These are phyloP conservation scores for Drosophila neocordata DNA, from an alignment of 1,140 invertebrate species.

Conservation along the genomic window DNA sequence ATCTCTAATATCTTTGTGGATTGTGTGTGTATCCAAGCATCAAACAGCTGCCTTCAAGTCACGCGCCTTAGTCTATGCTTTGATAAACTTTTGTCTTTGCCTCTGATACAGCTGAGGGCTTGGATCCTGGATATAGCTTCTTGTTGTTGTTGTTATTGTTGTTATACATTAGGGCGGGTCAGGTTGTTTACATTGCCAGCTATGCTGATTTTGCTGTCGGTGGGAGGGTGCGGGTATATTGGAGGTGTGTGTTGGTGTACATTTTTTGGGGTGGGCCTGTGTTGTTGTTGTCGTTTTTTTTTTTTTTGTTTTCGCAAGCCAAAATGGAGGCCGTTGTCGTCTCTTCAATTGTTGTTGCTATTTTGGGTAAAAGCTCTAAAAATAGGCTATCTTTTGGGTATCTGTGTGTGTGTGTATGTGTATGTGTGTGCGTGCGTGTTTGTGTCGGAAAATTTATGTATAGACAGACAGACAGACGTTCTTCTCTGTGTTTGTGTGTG, in stretches of 20 bases:
- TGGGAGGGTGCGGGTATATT: neutral
- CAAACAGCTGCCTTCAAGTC: conserved; percentile 52
- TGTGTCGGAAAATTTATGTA: conserved; percentile 21
- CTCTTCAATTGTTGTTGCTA: conserved; percentile 56
- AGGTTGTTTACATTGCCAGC: conserved; percentile 60
- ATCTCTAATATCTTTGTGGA: neutral
- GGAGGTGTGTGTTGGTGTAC: neutral
- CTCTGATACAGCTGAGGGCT: conserved; percentile 15
- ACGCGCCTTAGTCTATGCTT: conserved; percentile 70
- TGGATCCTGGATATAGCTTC: neutral
- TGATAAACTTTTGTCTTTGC: conserved; percentile 60
- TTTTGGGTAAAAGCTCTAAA: conserved; percentile 58
- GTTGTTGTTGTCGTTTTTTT: too few relatives aligned
- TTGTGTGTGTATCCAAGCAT: conserved; percentile 2
- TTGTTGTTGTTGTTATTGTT: neutral
- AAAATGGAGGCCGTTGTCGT: conserved; percentile 33
- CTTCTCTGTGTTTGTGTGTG: conserved; percentile 31
- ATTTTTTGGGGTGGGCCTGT: neutral
- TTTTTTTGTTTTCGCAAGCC: conserved; percentile 19
- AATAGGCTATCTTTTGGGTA: conserved; percentile 40
- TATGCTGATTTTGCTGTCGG: conserved; percentile 16
- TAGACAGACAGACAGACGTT: conserved; percentile 13
- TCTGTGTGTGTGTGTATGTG: conserved; percentile 7
- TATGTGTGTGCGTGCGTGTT: neutral
- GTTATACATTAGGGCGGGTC: conserved; percentile 75